These are phyloP conservation scores for Zosterops pallidus DNA, from an alignment of 2,113 vertebrate genomes.

Conservation along the genomic window DNA sequence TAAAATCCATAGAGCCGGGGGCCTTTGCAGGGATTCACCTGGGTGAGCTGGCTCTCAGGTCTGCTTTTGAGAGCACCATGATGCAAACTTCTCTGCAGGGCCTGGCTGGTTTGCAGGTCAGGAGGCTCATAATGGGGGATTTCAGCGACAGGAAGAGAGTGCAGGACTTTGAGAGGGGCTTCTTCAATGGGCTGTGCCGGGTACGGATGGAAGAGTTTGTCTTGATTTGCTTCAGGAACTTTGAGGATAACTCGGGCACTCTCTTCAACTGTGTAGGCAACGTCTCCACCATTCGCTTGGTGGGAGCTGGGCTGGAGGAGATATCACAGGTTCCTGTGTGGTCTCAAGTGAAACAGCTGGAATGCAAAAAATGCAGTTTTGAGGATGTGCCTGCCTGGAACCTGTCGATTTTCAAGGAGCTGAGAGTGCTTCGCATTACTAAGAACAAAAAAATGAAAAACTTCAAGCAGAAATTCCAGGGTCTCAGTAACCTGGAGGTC, in stretches of 20 bases:
- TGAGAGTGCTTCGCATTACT: constrained; percentile 65
- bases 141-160: background rate
- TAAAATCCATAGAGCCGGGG: constrained; percentile 69
- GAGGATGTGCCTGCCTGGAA: background rate
- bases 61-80: constrained; percentile 60
- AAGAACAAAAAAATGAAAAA: background rate
- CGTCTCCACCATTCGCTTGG: constrained; percentile 66
- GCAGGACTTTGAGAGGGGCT: background rate
- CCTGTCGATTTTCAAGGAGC: constrained; percentile 61
- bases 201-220: constrained; percentile 70
- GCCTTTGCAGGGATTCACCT: constrained; percentile 70
- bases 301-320: rapidly evolving
- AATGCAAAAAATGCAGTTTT: constrained; percentile 15
- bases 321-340: background rate
- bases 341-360: constrained; percentile 60
- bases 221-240: background rate
- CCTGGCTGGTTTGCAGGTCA: constrained; percentile 68
- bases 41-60: constrained; percentile 64
- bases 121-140: constrained; percentile 69
- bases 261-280: constrained; percentile 70
- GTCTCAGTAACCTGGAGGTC: constrained; percentile 53
- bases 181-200: constrained; percentile 69
- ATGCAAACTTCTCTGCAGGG: constrained; percentile 67
- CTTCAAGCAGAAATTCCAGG: background rate
- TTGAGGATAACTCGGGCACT: background rate